phyloP scores from a whole-genome alignment of 1,140 invertebrate genomes.

The Brachionus calyciflorus region DNA sequence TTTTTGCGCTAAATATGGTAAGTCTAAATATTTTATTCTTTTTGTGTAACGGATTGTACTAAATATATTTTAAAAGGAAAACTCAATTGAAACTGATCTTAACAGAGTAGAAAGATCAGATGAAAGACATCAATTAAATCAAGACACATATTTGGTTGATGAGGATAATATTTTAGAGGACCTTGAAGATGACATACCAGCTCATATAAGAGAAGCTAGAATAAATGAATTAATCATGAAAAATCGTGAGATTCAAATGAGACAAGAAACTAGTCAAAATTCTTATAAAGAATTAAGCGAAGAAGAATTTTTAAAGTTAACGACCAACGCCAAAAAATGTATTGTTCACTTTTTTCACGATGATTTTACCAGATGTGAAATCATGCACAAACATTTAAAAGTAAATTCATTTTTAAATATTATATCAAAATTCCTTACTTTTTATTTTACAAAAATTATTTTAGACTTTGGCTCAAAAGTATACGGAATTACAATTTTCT shows the following conservation, averaged over 20 bases:
- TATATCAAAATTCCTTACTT: not conserved
- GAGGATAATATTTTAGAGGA: slow-evolving; percentile 55
- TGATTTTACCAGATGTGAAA: slow-evolving; percentile 58
- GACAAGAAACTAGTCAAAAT: slow-evolving; percentile 54
- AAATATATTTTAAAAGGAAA: not conserved
- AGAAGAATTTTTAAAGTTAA: slow-evolving; percentile 56
- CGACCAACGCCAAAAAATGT: slow-evolving; percentile 54
- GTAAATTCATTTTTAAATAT: slow-evolving; percentile 48
- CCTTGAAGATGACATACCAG: slow-evolving; percentile 54
- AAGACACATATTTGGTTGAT: not conserved
- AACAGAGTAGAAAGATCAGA: not conserved
- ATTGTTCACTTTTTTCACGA: slow-evolving; percentile 58
- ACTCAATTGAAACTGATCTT: not conserved
- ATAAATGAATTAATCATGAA: slow-evolving; percentile 53
- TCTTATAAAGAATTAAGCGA: slow-evolving; percentile 53
- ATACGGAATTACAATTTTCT: slow-evolving; percentile 58
- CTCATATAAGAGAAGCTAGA: slow-evolving; percentile 55
- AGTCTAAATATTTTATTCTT: too few relatives aligned
- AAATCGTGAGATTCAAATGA: slow-evolving; percentile 50
- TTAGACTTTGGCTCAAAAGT: slow-evolving; percentile 54
- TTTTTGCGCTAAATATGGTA: too few relatives aligned
- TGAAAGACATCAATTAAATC: not conserved
- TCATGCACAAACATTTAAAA: slow-evolving; percentile 57
- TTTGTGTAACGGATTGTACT: too few relatives aligned
- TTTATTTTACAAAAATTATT: not conserved